Evolutionary conservation across 2,113 vertebrate genomes (phyloP).

Genomic region (Menidia beryllina): DNA sequence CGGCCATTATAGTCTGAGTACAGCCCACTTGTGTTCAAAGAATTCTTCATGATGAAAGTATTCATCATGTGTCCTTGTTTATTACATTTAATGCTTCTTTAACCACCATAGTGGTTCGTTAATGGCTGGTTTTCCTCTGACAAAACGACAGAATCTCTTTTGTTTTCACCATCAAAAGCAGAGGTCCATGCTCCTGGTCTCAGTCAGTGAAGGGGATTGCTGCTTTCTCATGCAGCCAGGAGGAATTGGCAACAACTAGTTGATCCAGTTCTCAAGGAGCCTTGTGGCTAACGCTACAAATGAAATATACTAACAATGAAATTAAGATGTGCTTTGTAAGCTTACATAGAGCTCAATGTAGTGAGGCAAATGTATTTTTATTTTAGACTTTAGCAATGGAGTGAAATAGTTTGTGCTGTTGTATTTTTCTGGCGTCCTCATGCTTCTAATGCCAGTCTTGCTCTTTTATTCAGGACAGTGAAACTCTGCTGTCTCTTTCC

Average conservation of each 20-base stretch:
- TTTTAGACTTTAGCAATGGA: background rate
- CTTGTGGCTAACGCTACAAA: conserved; percentile 30
- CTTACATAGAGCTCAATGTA: background rate
- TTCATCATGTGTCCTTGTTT: background rate
- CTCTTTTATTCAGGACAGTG: conserved; percentile 84
- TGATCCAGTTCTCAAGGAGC: conserved; percentile 40
- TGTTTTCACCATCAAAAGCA: conserved; percentile 29
- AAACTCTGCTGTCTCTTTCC: conserved; percentile 80
- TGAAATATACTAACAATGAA: conserved; percentile 20
- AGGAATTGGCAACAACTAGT: conserved; percentile 27
- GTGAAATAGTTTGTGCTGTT: background rate
- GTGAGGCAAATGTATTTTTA: background rate
- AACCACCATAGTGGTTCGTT: no score
- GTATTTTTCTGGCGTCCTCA: background rate
- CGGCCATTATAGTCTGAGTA: background rate
- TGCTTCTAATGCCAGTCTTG: background rate
- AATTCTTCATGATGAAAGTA: background rate
- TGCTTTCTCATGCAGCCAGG: conserved; percentile 36
- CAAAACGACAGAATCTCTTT: conserved; percentile 36
- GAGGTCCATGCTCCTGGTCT: conserved; percentile 37
- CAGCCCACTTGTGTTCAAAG: conserved; percentile 1
- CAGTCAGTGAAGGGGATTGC: conserved; percentile 56
- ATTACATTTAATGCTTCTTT: background rate
- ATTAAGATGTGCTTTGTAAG: conserved; percentile 31
- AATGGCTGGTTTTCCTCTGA: conserved; percentile 36